Base-by-base conservation (phyloP, 2,797 vertebrate genomes). In the Pterois miles region DNA sequence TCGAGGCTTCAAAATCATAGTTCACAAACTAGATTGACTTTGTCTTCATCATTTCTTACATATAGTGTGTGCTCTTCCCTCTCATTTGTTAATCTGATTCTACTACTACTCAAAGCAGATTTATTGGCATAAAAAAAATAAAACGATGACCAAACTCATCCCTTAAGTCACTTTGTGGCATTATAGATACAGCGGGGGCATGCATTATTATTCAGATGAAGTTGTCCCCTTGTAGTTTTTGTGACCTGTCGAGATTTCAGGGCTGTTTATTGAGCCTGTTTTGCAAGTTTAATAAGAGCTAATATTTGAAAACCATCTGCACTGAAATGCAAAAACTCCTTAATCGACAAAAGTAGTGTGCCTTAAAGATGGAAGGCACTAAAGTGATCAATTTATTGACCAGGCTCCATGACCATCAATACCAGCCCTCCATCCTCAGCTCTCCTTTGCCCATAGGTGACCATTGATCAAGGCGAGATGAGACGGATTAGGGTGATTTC, bases 391-490 rank as follows among this genome's bases (percentile, higher is more conserved):
- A 86, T 92, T 20, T 83, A 89, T 92, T 53, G 86, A 91, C n/a
- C 4, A 0, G 16, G 46, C 67, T 85, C 43, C 78, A 71, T 67
- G 78, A 71, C 78, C 69, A 52, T 89, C 84, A 67, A 86, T 89
- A 79, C 48, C 74, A 25, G 38, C 83, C 63, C 73, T 64, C 83
- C 62, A 48, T n/a, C 71, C 68, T 63, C 56, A 0, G 46, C 67
- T 58, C 52, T 53, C 46, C 53, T 13, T 27, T 10, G 22, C 68
- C 82, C 65, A 80, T 75, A 75, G 84, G 83, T 87, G 86, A 75
- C 59, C 81, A 92, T 94, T 86, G 90, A 93, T 93, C 90, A 85
- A 5, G 80, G 72, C n/a, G 4, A 40, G 80, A 80, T 90, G 85
- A 88, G 86, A 71, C 22, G 79, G 86, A 88, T 89, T 89, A 90